Conservation (phyloP, 2,888 invertebrate genomes). For the Monopis laevigella region DNA sequence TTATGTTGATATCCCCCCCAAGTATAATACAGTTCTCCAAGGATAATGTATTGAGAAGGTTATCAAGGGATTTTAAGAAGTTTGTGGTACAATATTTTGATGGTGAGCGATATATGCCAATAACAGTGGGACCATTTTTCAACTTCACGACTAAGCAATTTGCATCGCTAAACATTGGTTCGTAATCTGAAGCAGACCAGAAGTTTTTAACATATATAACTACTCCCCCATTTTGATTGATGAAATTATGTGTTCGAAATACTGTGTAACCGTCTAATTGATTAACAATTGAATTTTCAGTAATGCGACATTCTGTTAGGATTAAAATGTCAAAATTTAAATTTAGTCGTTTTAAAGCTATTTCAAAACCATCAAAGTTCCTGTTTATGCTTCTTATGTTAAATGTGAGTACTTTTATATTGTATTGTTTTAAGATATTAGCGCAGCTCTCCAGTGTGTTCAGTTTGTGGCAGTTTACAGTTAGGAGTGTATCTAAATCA, state of each 20-base stretch:
- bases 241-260: conserved; percentile 11
- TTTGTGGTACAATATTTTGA: conserved; percentile 11
- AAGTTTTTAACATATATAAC: conserved; percentile 14
- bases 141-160: conserved; percentile 15
- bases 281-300: conserved; percentile 12
- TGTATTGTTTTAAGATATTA: background rate
- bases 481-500: background rate
- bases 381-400: conserved; percentile 18
- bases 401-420: conserved; percentile 16
- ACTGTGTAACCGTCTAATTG: conserved; percentile 12
- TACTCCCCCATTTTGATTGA: conserved; percentile 18
- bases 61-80: conserved; percentile 15
- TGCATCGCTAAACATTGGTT: conserved; percentile 15
- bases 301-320: conserved; percentile 19
- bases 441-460: background rate
- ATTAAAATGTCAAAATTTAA: conserved; percentile 15
- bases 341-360: conserved; percentile 11
- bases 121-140: background rate
- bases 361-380: conserved; percentile 15
- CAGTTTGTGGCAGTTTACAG: background rate
- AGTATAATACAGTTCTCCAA: background rate
- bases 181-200: conserved; percentile 13
- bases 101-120: conserved; percentile 18
- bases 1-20: conserved; percentile 1
- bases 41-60: background rate